Conservation (phyloP, 1,140 invertebrate species). For the Agraylea sexmaculata region DNA sequence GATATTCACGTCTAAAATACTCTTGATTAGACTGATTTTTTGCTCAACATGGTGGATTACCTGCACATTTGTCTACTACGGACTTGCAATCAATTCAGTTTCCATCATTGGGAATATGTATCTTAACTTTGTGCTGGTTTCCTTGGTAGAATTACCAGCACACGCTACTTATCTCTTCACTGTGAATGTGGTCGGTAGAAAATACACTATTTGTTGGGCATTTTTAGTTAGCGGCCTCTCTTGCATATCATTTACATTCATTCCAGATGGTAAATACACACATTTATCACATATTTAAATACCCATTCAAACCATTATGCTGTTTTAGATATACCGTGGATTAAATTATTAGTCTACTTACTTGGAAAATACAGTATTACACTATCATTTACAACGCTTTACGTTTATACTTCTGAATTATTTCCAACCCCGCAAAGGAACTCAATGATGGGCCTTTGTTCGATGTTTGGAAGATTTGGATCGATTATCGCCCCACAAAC, state of each 20-base stretch:
- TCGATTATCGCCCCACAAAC: constrained; percentile 63
- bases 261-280: constrained; percentile 25
- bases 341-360: constrained; percentile 46
- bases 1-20: constrained; percentile 44
- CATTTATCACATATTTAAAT: too few species aligned
- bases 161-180: constrained; percentile 52
- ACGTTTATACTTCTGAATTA: constrained; percentile 60
- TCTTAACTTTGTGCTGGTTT: constrained; percentile 58
- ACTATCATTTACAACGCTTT: constrained; percentile 54
- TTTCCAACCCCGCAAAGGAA: constrained; percentile 57
- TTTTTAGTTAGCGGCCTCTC: constrained; percentile 48
- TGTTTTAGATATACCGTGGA: constrained; percentile 25
- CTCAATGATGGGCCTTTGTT: constrained; percentile 53
- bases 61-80: constrained; percentile 67
- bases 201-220: constrained; percentile 42
- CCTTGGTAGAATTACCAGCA: constrained; percentile 57
- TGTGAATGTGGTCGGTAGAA: constrained; percentile 53
- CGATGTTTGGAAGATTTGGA: constrained; percentile 59
- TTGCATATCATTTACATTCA: constrained; percentile 29
- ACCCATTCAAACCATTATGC: too few species aligned
- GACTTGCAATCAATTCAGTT: constrained; percentile 66
- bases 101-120: constrained; percentile 60
- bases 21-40: constrained; percentile 47
- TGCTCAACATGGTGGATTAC: constrained; percentile 59
- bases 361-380: constrained; percentile 63